Evolutionary conservation across 2,888 invertebrate species (phyloP).

Genomic region (Philhelius pedissequus): DNA sequence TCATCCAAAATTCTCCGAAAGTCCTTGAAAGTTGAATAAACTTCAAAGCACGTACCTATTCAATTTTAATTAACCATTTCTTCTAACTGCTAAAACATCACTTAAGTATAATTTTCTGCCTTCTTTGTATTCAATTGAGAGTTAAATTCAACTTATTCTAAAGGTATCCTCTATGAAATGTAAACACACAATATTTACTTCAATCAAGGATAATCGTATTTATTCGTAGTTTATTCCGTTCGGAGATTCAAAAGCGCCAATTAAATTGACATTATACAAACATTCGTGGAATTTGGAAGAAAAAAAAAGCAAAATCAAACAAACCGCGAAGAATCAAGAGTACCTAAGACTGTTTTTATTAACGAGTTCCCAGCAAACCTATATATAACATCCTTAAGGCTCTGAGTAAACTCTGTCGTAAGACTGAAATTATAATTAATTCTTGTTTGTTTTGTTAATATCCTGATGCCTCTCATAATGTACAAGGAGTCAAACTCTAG

Average conservation of each 20-base stretch:
- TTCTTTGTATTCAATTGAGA: neutral
- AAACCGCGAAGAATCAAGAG: neutral
- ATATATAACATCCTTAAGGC: too few relatives aligned
- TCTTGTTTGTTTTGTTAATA: too few relatives aligned
- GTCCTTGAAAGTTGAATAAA: neutral
- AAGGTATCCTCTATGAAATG: neutral
- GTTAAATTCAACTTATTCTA: neutral
- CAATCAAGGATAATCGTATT: slow-evolving; percentile 22
- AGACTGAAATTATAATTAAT: too few relatives aligned
- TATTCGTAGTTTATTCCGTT: slow-evolving; percentile 2
- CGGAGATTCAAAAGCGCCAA: slow-evolving; percentile 16
- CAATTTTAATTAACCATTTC: neutral
- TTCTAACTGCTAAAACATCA: neutral
- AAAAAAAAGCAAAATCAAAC: slow-evolving; percentile 11
- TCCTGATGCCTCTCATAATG: too few relatives aligned
- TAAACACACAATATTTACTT: neutral
- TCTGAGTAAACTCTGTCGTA: too few relatives aligned
- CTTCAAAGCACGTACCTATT: too few relatives aligned
- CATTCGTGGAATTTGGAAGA: slow-evolving; percentile 20
- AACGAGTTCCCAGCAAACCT: too few relatives aligned
- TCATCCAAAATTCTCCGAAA: neutral
- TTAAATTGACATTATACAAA: slow-evolving; percentile 42
- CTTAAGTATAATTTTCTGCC: neutral
- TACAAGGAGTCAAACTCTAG: too few relatives aligned
- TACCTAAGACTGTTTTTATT: neutral